Base-by-base conservation (phyloP, 1,140 invertebrate genomes). In the Penaeus vannamei region DNA sequence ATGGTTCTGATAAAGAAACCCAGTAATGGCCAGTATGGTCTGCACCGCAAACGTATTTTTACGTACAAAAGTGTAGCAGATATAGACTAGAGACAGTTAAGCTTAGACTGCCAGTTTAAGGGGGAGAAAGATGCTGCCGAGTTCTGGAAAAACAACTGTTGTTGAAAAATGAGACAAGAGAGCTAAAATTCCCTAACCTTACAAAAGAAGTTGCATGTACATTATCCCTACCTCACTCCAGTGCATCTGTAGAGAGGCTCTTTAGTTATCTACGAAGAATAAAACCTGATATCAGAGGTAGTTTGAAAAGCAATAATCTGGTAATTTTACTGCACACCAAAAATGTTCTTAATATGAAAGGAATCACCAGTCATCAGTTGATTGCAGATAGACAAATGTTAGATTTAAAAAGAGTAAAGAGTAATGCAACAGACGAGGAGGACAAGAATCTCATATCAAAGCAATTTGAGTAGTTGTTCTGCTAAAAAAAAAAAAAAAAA, bases 81-180 rank as follows among this genome's bases (percentile, higher is more conserved):
- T 66, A 66, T 66, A n/a, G 19, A 66, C 23, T 66, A 26, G 64
- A 66, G 64, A 66, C 64, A 66, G n/a, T n/a, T n/a, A n/a, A n/a
- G n/a, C n/a, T n/a, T n/a, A n/a, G n/a, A n/a, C n/a, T n/a, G n/a
- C n/a, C 3, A 66, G 29, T 7, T n/a, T 66, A 26, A 66, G 29
- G 64, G 29, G 7, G 64, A 66, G 17, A 66, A 66, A 66, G 64
- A 66, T 66, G 64, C 19, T 66, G 23, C 64, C 19, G 22, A 66
- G 29, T 66, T 66, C 19, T 66, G 64, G 64, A 66, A 66, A 66
- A 66, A 66, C 23, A 66, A 4, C 64, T 17, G n/a, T 66, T 66
- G 64, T 66, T 66, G 19, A 66, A 66, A 66, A 66, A 66, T 66
- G 64, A 19, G 17, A 66, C 23, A n/a, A 19, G 64, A 7, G 4